Conservation (phyloP, 2,888 invertebrate genomes). For the Microplitis manilae region DNA sequence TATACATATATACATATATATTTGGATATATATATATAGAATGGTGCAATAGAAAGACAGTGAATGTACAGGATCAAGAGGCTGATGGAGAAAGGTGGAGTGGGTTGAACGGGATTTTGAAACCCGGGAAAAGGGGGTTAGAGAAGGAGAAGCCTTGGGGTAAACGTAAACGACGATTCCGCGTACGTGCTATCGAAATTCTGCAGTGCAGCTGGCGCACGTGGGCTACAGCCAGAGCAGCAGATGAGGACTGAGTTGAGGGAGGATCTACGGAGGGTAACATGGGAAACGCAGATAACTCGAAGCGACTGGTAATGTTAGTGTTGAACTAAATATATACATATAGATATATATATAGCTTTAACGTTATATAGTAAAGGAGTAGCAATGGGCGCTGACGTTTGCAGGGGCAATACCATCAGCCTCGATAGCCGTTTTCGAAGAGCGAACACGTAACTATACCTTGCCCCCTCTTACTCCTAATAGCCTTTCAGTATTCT, state of each 20-base stretch:
- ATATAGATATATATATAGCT: slow-evolving; percentile 9
- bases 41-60: slow-evolving; percentile 7
- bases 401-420: slow-evolving; percentile 41
- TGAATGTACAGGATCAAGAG: slow-evolving; percentile 35
- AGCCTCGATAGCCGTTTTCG: slow-evolving; percentile 24
- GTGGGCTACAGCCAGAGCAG: slow-evolving; percentile 42
- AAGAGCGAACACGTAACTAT: not conserved
- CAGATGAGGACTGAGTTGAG: slow-evolving; percentile 37
- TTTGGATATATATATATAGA: slow-evolving; percentile 28
- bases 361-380: slow-evolving; percentile 25
- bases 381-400: slow-evolving; percentile 61
- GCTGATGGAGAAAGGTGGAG: slow-evolving; percentile 11
- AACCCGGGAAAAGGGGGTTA: slow-evolving; percentile 30
- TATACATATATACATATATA: slow-evolving; percentile 28
- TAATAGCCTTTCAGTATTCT: slow-evolving; percentile 23
- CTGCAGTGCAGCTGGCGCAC: slow-evolving; percentile 65
- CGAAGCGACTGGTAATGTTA: slow-evolving; percentile 66
- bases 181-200: slow-evolving; percentile 62
- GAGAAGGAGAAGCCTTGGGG: slow-evolving; percentile 27
- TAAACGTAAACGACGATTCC: slow-evolving; percentile 57
- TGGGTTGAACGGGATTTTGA: slow-evolving; percentile 19
- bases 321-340: slow-evolving; percentile 41
- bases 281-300: slow-evolving; percentile 69
- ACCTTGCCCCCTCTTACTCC: not conserved
- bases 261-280: slow-evolving; percentile 51